phyloP scores from a whole-genome alignment of 2,888 invertebrate genomes.

The Trichopoda pennipes region DNA sequence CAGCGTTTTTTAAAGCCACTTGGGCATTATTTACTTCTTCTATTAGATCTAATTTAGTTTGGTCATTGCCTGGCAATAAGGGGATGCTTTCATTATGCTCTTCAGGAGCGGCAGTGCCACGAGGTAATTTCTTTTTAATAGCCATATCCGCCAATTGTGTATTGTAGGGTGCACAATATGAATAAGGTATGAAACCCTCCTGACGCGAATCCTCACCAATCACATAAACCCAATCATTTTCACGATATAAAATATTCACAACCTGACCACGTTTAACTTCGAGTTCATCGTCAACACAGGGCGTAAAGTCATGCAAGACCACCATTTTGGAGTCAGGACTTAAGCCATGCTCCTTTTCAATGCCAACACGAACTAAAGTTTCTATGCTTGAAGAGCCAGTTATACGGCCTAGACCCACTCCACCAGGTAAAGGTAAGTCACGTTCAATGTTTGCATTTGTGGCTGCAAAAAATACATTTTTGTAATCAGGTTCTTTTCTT shows the following conservation, averaged over 20 bases:
- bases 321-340: conserved; percentile 97
- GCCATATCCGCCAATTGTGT: conserved; percentile 89
- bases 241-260: conserved; percentile 96
- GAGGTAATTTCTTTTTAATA: conserved; percentile 92
- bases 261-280: conserved; percentile 94
- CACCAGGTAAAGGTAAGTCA: conserved; percentile 84
- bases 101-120: conserved; percentile 81
- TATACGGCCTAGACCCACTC: conserved; percentile 91
- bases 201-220: conserved; percentile 93
- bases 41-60: conserved; percentile 75
- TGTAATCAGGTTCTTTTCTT: conserved; percentile 18
- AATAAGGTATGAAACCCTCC: conserved; percentile 97
- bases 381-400: conserved; percentile 95
- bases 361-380: conserved; percentile 83
- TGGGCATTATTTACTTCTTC: conserved; percentile 74
- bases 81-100: conserved; percentile 75
- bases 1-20: conserved; percentile 61
- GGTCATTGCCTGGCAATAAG: conserved; percentile 68
- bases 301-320: conserved; percentile 95
- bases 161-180: conserved; percentile 92
- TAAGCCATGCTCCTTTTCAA: conserved; percentile 95
- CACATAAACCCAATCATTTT: conserved; percentile 98
- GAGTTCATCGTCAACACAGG: conserved; percentile 96
- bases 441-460: conserved; percentile 90
- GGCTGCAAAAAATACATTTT: conserved; percentile 82